Conservation (phyloP, 2,888 invertebrate species). For the Yponomeuta malinellus region DNA sequence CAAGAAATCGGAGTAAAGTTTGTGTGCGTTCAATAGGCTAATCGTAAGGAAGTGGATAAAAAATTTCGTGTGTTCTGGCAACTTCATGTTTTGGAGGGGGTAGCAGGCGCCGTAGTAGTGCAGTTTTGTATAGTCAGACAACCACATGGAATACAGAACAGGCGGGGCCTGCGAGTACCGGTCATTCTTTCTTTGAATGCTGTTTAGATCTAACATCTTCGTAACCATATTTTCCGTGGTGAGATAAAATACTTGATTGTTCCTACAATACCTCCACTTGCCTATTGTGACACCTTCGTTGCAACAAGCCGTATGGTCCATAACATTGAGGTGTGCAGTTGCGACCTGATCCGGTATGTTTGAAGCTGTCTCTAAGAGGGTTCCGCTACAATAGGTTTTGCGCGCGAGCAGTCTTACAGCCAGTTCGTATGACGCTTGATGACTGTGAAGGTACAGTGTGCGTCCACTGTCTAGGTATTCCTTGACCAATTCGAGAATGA, state of each 20-base stretch:
- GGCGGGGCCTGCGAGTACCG: not conserved
- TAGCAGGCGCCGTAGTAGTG: not conserved
- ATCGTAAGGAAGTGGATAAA: not conserved
- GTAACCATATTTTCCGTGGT: not conserved
- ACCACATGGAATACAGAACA: not conserved
- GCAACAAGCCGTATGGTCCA: not conserved
- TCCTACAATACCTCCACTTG: not conserved
- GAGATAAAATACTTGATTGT: not conserved
- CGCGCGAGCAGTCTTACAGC: not conserved
- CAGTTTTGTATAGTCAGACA: not conserved
- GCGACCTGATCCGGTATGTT: not conserved
- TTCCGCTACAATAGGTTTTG: not conserved
- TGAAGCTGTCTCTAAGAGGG: not conserved
- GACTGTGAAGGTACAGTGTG: not conserved
- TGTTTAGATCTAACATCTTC: not conserved
- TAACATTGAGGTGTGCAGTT: not conserved
- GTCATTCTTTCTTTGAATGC: too few species aligned
- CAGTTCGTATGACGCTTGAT: not conserved
- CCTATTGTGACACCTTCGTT: not conserved
- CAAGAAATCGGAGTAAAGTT: not conserved
- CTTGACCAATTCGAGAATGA: not conserved
- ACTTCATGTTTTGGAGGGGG: not conserved
- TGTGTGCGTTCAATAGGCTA: not conserved
- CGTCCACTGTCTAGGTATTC: not conserved
- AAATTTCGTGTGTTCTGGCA: not conserved